Conservation (phyloP, 2,797 vertebrate species). For the Triplophysa bombifrons region DNA sequence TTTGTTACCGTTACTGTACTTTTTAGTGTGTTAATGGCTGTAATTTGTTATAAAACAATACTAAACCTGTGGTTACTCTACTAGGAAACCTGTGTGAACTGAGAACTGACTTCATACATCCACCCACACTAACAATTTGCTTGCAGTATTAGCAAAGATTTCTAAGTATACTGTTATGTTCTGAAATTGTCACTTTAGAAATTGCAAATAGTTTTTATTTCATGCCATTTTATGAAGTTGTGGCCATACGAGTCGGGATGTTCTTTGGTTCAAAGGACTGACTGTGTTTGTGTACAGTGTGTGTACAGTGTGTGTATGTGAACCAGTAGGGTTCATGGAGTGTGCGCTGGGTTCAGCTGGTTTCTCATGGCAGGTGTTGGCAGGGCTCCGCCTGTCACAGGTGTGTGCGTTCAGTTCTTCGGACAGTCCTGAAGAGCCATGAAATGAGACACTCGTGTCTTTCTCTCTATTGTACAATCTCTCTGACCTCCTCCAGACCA, state of each 20-base stretch:
- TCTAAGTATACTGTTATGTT: not conserved
- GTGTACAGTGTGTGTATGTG: conserved; percentile 16
- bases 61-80: no score
- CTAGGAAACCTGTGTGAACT: no score
- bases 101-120: no score
- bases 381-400: conserved; percentile 74
- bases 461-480: conserved; percentile 9
- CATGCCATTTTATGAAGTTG: not conserved
- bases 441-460: conserved; percentile 64
- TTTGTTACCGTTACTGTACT: no score
- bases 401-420: conserved; percentile 77
- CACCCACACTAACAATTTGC: no score
- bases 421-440: conserved; percentile 68
- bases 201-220: not conserved
- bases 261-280: not conserved
- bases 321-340: conserved; percentile 23
- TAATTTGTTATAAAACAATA: no score
- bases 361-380: conserved; percentile 73
- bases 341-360: conserved; percentile 58
- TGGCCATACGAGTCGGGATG: conserved; percentile 1
- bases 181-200: no score
- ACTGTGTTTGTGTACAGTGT: not conserved
- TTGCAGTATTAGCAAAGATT: not conserved
- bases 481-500: not conserved
- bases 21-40: no score